Evolutionary conservation across 2,888 invertebrate genomes (phyloP).

Genomic region (Heterodera filipjevi): DNA sequence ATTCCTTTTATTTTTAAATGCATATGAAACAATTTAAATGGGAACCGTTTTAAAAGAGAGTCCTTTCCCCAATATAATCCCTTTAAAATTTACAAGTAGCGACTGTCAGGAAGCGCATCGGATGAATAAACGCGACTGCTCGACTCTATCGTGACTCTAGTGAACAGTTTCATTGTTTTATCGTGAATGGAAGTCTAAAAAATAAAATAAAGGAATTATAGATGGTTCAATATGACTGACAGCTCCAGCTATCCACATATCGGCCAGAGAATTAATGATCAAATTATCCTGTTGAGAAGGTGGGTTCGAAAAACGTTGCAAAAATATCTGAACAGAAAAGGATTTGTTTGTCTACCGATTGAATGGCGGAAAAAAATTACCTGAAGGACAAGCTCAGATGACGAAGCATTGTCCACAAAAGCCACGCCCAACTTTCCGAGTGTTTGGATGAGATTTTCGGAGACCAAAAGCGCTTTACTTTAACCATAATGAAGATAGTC

Average conservation of each 20-base stretch:
- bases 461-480: conserved; percentile 87
- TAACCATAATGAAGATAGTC: conserved; percentile 43
- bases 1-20: conserved; percentile 1
- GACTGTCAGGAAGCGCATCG: conserved; percentile 34
- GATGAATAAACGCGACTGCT: conserved; percentile 60
- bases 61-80: too few species aligned
- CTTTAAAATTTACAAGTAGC: conserved; percentile 46
- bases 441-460: conserved; percentile 94
- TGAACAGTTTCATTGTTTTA: conserved; percentile 97
- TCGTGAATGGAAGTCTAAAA: conserved; percentile 76
- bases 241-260: conserved; percentile 85
- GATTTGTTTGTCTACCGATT: not conserved
- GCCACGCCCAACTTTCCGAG: conserved; percentile 87
- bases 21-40: too few species aligned
- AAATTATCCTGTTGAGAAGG: conserved; percentile 74
- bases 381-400: conserved; percentile 60
- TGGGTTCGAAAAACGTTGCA: conserved; percentile 88
- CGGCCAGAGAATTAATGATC: conserved; percentile 95
- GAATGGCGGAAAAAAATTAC: conserved; percentile 33
- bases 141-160: conserved; percentile 88
- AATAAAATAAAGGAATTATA: conserved; percentile 1
- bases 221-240: conserved; percentile 38
- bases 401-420: conserved; percentile 48
- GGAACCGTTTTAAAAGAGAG: too few species aligned
- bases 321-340: conserved; percentile 79